Evolutionary conservation across 2,113 vertebrate species (phyloP), one percentile per base, ranked within the genome.

Genomic region (Stegastes partitus): DNA sequence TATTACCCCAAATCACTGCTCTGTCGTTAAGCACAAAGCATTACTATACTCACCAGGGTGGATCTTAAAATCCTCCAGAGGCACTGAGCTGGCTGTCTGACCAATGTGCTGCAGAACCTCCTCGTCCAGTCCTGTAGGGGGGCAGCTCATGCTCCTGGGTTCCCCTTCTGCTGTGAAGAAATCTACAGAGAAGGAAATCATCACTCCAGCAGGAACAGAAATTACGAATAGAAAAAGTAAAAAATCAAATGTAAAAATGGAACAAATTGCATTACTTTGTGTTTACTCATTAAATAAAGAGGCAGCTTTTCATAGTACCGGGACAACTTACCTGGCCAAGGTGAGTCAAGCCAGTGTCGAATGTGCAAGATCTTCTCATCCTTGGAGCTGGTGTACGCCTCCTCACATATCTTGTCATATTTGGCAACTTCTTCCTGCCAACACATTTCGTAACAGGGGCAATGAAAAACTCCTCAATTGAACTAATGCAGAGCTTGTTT

Each of bases 401-500:
- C 97, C 87, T 97, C 96, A 4, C 97, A 99, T 89, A 98, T 98
- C 92, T 96, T 96, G 79, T 97, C 97, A 0, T 98, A 97, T 74
- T 97, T 98, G 75, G 96, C 95, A 71, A 98, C 96, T 78, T 98
- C 97, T 87, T 98, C 97, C 96, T 98, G 87, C 4, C 71, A 85
- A 49, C 34, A 82, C 15, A 84, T 62, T 42, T 18, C 34, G 19
- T 47, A 14, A 45, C 8, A 22, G 19, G 25, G 6, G 34, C 15
- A 34, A 51, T 26, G 44, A 70, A 21, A 59, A 70, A 31, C 11
- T 0, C 1, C 4, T 23, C 39, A 77, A 31, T 16, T 57, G 39
- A n/a, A 56, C 6, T 18, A 44, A 74, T 21, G 16, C 25, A 59
- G 2, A 25, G n/a, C 25, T 57, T 19, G 19, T 66, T 55, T 47